phyloP scores from a whole-genome alignment of 2,888 invertebrate genomes.

The Andrena dorsata region DNA sequence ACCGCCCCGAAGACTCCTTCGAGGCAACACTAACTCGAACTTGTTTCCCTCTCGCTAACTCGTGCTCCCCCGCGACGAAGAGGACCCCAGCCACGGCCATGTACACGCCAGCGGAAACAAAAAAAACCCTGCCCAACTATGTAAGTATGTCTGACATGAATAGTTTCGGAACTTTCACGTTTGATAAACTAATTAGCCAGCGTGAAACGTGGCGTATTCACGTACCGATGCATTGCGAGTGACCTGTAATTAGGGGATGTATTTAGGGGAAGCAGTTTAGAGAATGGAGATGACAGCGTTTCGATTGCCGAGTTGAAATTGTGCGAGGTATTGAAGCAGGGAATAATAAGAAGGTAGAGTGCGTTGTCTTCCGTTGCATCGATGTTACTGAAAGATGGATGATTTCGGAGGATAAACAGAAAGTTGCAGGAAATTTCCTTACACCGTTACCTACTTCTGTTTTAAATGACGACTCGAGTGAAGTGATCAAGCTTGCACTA shows the following conservation, averaged over 20 bases:
- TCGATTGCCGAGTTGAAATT: not conserved
- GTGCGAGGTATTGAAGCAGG: not conserved
- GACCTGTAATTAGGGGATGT: not conserved
- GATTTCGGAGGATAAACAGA: no score
- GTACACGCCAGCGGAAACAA: not conserved
- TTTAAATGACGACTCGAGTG: no score
- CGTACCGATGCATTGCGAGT: no score
- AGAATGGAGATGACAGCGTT: not conserved
- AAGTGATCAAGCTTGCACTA: no score
- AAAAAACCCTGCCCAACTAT: not conserved
- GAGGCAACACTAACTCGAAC: conserved; percentile 63
- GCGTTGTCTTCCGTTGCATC: not conserved
- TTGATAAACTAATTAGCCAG: not conserved
- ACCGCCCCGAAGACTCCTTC: conserved; percentile 67
- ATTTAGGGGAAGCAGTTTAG: not conserved
- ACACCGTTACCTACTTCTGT: no score
- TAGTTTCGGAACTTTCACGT: no score
- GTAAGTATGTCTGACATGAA: no score
- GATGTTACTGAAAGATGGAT: not conserved
- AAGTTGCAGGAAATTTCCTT: no score
- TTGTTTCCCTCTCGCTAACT: conserved; percentile 37
- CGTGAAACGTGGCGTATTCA: not conserved
- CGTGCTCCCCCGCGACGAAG: conserved; percentile 1
- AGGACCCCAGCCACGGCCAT: conserved; percentile 3
- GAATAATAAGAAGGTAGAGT: not conserved